Evolutionary conservation across 2,113 vertebrate genomes (phyloP).

Genomic region (Chroicocephalus ridibundus): DNA sequence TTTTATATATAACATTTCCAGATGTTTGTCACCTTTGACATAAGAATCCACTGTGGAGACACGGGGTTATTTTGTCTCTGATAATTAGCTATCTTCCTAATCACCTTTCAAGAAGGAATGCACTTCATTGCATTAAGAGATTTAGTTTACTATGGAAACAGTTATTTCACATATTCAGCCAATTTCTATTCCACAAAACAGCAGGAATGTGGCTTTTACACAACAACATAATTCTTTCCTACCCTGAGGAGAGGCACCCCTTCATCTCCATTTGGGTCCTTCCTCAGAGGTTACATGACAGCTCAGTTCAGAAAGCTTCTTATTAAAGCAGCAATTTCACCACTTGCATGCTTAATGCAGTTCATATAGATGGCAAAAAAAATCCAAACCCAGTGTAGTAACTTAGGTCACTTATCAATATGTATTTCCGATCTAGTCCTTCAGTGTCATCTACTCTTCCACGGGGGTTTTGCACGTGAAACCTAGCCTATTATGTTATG

Average conservation of each 20-base stretch:
- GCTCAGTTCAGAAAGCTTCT: background rate
- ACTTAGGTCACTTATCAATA: background rate
- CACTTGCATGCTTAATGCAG: background rate
- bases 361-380: background rate
- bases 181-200: background rate
- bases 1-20: background rate
- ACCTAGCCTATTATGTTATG: background rate
- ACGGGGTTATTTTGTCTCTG: background rate
- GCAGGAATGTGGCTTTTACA: background rate
- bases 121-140: background rate
- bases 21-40: background rate
- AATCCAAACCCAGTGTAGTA: background rate
- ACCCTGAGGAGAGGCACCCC: background rate
- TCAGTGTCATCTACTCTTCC: background rate
- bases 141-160: background rate
- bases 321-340: background rate
- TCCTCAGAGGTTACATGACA: background rate
- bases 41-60: background rate
- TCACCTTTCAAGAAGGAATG: background rate
- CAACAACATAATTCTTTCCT: background rate
- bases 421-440: background rate
- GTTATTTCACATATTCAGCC: background rate
- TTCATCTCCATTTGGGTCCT: background rate
- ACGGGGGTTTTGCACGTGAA: fast-evolving
- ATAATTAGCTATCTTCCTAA: background rate